Evolutionary conservation across 1,140 invertebrate genomes (phyloP), one percentile per base, ranked within the genome.

Genomic region (Proctacanthus coquilletti): DNA sequence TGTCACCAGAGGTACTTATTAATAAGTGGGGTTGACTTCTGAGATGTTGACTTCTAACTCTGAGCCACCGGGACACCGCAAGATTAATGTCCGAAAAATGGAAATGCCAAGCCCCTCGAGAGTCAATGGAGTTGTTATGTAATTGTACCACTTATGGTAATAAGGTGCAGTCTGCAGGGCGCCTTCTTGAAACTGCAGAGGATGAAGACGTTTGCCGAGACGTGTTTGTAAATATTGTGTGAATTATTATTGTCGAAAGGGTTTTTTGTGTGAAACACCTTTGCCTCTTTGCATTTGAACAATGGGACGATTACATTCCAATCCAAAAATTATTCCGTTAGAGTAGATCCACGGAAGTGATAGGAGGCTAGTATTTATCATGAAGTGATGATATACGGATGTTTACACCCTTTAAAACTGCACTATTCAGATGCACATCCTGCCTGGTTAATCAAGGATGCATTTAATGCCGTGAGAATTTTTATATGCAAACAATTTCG

Each of bases 181-280:
- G 23, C 13, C 13, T 27, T 13, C 13, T 27, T 27, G 23, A 27
- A 9, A 27, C 13, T 27, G 23, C 13, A 13, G 13, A 27, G 13
- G 23, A 27, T 27, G 8, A 27, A 27, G 8, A 27, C 13, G 23
- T 27, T 27, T 9, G 13, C 23, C 8, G 23, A 27, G 23, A 27
- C 23, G 13, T 27, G 23, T 27, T 27, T 27, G 23, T 27, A 27
- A 27, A 27, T 27, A 27, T 27, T 27, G 23, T 13, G 23, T 27
- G 23, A 9, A 13, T 9, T 27, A 27, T n/a, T n/a, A n/a, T n/a
- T n/a, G n/a, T n/a, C n/a, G n/a, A n/a, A n/a, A n/a, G n/a, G n/a
- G n/a, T n/a, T n/a, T n/a, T n/a, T n/a, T n/a, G n/a, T n/a, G n/a
- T n/a, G n/a, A n/a, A n/a, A n/a, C n/a, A n/a, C n/a, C n/a, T n/a